These are phyloP conservation scores for Psephotus haematonotus DNA, from an alignment of 2,113 vertebrate genomes.

Conservation along the genomic window DNA sequence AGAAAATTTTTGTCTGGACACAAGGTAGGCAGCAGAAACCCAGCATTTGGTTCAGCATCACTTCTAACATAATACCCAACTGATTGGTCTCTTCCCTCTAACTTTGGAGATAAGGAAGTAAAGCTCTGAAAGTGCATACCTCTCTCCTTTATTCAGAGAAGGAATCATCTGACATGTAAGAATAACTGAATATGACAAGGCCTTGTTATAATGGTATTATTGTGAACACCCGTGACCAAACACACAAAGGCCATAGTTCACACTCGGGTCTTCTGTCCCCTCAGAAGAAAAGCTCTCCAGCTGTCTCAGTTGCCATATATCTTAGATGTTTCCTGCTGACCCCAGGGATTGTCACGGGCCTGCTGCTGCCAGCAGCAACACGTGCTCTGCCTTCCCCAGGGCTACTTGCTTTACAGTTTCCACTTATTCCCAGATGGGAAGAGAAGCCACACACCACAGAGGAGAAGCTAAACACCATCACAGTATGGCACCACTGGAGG, in stretches of 20 bases:
- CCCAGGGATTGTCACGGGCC: neutral
- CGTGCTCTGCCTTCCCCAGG: neutral
- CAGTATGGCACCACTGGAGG: neutral
- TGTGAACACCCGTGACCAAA: neutral
- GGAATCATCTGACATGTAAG: neutral
- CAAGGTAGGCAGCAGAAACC: neutral
- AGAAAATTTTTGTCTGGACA: neutral
- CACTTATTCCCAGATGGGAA: neutral
- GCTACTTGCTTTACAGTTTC: neutral
- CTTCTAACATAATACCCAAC: neutral
- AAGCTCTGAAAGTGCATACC: neutral
- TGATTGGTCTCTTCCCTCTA: neutral
- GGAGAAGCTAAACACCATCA: neutral
- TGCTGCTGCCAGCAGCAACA: neutral
- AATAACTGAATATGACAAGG: neutral
- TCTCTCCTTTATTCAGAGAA: neutral
- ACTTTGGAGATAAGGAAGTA: neutral
- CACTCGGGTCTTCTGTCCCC: neutral
- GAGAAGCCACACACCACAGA: neutral
- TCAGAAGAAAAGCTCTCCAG: neutral
- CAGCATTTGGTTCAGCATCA: neutral
- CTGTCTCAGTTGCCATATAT: rapidly evolving
- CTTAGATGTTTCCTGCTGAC: neutral
- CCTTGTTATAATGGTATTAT: neutral
- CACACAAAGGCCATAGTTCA: neutral